phyloP scores from a whole-genome alignment of 2,888 invertebrate species.

The Lasius fuliginosus region DNA sequence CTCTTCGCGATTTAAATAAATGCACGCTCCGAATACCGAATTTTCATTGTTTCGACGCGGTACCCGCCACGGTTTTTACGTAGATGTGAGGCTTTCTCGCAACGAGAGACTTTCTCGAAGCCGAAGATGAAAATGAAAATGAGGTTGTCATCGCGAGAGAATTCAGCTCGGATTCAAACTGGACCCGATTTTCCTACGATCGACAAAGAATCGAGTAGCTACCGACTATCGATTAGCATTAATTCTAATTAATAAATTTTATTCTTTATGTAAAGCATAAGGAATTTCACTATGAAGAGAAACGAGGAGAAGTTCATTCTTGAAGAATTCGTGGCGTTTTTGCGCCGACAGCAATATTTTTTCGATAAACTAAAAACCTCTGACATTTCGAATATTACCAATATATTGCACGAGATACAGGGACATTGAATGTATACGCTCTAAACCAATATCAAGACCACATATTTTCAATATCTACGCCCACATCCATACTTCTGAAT shows the following conservation, averaged over 20 bases:
- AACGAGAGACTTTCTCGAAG: conserved; percentile 29
- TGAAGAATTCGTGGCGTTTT: not conserved
- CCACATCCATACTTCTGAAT: not conserved
- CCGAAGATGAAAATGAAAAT: conserved; percentile 31
- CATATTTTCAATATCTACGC: conserved; percentile 16
- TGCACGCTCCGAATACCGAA: conserved; percentile 80
- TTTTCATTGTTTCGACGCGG: conserved; percentile 77
- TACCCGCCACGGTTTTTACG: conserved; percentile 49
- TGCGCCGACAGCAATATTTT: not conserved
- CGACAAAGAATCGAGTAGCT: not conserved
- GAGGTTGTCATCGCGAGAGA: not conserved
- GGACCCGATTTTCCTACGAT: not conserved
- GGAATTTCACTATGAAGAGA: not conserved
- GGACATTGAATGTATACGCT: not conserved
- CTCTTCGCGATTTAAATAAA: conserved; percentile 82
- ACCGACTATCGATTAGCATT: not conserved
- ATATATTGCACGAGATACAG: not conserved
- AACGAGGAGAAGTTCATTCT: not conserved
- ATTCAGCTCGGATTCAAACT: not conserved
- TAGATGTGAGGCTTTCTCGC: conserved; percentile 44
- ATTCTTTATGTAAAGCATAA: not conserved
- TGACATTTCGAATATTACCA: not conserved
- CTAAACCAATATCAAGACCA: not conserved
- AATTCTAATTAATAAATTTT: not conserved
- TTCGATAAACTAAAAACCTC: not conserved